phyloP scores from a whole-genome alignment of 2,113 vertebrate genomes.

The Leucosticte australis region DNA sequence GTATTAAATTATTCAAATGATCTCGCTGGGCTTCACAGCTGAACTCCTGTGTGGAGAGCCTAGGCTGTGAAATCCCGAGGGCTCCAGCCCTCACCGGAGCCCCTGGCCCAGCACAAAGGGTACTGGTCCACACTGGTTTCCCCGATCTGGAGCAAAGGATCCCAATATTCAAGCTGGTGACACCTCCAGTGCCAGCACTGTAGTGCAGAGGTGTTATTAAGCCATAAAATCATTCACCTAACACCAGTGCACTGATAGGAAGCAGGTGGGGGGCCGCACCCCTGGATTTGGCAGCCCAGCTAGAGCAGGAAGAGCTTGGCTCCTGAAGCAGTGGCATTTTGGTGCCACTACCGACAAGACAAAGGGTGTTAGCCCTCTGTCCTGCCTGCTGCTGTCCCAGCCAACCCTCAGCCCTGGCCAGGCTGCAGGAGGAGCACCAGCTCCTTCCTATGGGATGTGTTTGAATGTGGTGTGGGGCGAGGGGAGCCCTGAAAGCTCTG shows the following conservation, averaged over 20 bases:
- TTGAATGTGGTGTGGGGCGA: accelerated
- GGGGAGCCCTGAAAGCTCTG: neutral
- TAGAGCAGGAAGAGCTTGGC: neutral
- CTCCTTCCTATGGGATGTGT: neutral
- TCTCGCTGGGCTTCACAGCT: neutral
- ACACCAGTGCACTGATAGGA: neutral
- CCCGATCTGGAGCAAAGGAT: neutral
- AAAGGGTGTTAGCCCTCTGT: neutral
- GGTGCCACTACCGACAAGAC: neutral
- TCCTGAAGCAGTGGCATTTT: neutral
- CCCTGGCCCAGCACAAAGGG: neutral
- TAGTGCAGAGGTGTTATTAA: neutral
- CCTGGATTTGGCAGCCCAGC: neutral
- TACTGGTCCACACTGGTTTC: neutral
- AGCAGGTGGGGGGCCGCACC: neutral
- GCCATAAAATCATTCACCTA: neutral
- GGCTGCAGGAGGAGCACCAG: neutral
- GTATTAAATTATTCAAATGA: slow-evolving; percentile 60
- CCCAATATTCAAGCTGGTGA: neutral
- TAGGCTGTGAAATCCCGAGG: neutral
- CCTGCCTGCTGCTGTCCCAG: neutral
- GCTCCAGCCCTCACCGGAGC: neutral
- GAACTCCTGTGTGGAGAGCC: neutral
- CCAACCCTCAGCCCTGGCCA: neutral
- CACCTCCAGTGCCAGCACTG: neutral